These are phyloP conservation scores for Clytia hemisphaerica DNA, from an alignment of 30 jellyfish, hydroid and myxozoan species.

Conservation along the genomic window DNA sequence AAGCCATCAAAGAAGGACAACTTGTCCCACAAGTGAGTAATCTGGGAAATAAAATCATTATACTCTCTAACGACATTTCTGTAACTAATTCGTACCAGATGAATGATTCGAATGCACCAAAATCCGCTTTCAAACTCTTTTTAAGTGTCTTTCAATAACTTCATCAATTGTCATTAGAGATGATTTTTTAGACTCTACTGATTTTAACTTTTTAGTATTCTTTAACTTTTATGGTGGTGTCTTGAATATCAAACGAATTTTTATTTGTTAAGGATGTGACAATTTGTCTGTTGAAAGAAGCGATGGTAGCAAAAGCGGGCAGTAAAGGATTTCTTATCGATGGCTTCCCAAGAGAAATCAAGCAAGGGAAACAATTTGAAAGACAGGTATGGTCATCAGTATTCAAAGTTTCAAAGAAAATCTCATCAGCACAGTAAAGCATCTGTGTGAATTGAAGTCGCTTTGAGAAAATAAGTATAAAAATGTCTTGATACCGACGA, in stretches of 20 bases:
- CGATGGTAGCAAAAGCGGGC: constrained; percentile 29
- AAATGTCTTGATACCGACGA: too few relatives aligned
- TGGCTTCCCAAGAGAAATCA: constrained; percentile 88
- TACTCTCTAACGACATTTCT: background rate
- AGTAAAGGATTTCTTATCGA: constrained; percentile 68
- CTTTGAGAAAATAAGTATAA: background rate
- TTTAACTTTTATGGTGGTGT: too few relatives aligned
- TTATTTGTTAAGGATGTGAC: constrained; percentile 58
- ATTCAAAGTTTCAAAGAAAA: background rate
- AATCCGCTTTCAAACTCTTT: too few relatives aligned
- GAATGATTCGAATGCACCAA: too few relatives aligned
- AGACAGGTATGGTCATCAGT: constrained; percentile 35
- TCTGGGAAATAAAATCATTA: background rate
- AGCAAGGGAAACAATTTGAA: constrained; percentile 80
- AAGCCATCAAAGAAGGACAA: constrained; percentile 71
- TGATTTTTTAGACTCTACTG: too few relatives aligned
- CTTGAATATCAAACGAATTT: too few relatives aligned
- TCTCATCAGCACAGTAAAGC: background rate
- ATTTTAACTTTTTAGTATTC: too few relatives aligned
- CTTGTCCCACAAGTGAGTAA: constrained; percentile 81
- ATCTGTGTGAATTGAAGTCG: background rate
- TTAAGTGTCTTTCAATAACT: too few relatives aligned
- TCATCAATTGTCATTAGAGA: too few relatives aligned
- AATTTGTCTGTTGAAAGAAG: constrained; percentile 41
- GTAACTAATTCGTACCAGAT: background rate